Conservation (phyloP, 2,113 vertebrate species). For the Spermophilus dauricus region DNA sequence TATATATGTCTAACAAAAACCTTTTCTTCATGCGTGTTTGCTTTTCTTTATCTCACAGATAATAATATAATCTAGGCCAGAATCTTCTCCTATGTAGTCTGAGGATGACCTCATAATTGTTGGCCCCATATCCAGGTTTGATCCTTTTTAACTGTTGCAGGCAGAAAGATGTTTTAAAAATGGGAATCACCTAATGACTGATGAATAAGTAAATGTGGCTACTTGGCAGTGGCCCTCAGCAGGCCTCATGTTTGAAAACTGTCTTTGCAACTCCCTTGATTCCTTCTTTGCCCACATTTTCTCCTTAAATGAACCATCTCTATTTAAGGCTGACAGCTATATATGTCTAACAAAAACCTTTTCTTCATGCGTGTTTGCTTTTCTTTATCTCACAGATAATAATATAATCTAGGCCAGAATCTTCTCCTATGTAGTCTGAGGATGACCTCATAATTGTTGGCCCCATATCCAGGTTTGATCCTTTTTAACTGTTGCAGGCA, state of each 20-base stretch:
- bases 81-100: too few species aligned
- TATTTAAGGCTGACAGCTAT: background rate
- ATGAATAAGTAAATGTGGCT: background rate
- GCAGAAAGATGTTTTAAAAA: background rate
- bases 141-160: background rate
- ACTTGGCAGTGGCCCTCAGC: too few species aligned
- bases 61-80: background rate
- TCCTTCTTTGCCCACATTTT: background rate
- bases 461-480: background rate
- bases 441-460: background rate
- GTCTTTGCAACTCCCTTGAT: rapidly evolving
- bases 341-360: background rate
- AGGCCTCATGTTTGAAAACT: background rate
- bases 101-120: background rate
- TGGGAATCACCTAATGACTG: background rate
- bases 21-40: background rate
- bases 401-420: background rate
- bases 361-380: background rate
- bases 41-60: background rate
- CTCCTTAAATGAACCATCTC: background rate
- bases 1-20: background rate
- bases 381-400: background rate
- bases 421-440: too few species aligned
- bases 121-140: background rate
- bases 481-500: background rate